Conservation (phyloP, 2,888 invertebrate species). For the Agrochola litura region DNA sequence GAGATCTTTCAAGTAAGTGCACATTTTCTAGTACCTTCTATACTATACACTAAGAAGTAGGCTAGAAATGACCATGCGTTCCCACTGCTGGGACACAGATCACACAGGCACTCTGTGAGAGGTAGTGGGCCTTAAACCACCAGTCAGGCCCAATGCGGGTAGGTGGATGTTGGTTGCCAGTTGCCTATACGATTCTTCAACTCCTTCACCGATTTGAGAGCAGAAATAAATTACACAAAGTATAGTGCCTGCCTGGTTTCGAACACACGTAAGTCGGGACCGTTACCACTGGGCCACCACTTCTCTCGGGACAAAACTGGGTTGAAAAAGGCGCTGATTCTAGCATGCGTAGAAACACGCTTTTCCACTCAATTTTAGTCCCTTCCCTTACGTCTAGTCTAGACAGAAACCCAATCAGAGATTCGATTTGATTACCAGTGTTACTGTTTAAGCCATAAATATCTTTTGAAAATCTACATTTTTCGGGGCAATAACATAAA, state of each 20-base stretch:
- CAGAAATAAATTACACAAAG: not conserved
- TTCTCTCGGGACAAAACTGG: not conserved
- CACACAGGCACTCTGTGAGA: not conserved
- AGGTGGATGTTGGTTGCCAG: not conserved
- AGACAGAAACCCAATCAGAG: not conserved
- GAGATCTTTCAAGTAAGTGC: conserved; percentile 84
- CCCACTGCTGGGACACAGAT: not conserved
- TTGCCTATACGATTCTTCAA: not conserved
- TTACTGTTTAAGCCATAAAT: not conserved
- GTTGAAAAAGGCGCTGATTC: not conserved
- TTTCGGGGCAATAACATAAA: conserved; percentile 10
- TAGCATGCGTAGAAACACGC: not conserved
- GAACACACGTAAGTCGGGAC: not conserved
- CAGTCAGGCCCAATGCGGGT: not conserved
- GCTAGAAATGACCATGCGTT: too few species aligned
- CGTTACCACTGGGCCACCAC: not conserved
- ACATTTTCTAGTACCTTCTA: not conserved
- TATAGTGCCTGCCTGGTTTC: not conserved
- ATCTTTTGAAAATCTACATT: not conserved
- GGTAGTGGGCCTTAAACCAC: not conserved
- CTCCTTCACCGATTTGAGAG: not conserved
- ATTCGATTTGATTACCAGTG: not conserved
- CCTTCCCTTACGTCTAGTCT: not conserved
- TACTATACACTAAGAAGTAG: too few species aligned
- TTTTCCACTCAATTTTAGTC: not conserved